phyloP scores from a whole-genome alignment of 1,140 invertebrate species.

The Sweltsa coloradensis region DNA sequence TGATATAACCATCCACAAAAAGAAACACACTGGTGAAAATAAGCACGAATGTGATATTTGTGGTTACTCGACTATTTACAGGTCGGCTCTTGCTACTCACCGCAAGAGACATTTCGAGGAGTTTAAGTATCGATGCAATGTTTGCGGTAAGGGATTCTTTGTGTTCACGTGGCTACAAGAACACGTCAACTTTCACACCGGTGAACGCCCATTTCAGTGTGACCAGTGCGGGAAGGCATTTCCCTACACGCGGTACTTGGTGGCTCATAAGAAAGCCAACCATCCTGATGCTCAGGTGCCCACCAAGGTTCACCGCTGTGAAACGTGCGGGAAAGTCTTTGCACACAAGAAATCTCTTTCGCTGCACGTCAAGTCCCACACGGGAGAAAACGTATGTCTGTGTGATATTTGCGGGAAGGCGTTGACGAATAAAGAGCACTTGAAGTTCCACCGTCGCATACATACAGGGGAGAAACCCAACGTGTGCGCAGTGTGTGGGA shows the following conservation, averaged over 20 bases:
- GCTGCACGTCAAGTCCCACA: constrained; percentile 30
- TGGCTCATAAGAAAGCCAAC: constrained; percentile 17
- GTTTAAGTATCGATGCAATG: constrained; percentile 43
- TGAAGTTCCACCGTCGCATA: constrained; percentile 50
- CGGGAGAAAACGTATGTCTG: constrained; percentile 29
- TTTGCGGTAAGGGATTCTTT: constrained; percentile 37
- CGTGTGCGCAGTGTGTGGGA: constrained; percentile 41
- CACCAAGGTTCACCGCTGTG: constrained; percentile 28
- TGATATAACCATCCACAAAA: constrained; percentile 30
- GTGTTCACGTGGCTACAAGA: constrained; percentile 41
- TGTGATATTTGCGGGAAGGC: constrained; percentile 17
- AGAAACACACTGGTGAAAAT: constrained; percentile 27
- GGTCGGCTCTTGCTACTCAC: constrained; percentile 25
- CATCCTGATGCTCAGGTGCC: constrained; percentile 6
- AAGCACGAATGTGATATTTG: constrained; percentile 31
- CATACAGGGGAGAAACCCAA: constrained; percentile 66
- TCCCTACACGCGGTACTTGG: constrained; percentile 24
- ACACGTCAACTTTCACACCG: constrained; percentile 42
- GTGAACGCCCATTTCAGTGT: constrained; percentile 39
- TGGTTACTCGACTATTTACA: constrained; percentile 29
- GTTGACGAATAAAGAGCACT: constrained; percentile 53
- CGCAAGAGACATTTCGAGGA: constrained; percentile 40
- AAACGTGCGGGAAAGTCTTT: constrained; percentile 33
- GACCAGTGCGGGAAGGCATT: constrained; percentile 39
- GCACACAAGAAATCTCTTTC: constrained; percentile 18